These are phyloP conservation scores for Prunella himalayana DNA, from an alignment of 2,113 vertebrate genomes.

Conservation along the genomic window DNA sequence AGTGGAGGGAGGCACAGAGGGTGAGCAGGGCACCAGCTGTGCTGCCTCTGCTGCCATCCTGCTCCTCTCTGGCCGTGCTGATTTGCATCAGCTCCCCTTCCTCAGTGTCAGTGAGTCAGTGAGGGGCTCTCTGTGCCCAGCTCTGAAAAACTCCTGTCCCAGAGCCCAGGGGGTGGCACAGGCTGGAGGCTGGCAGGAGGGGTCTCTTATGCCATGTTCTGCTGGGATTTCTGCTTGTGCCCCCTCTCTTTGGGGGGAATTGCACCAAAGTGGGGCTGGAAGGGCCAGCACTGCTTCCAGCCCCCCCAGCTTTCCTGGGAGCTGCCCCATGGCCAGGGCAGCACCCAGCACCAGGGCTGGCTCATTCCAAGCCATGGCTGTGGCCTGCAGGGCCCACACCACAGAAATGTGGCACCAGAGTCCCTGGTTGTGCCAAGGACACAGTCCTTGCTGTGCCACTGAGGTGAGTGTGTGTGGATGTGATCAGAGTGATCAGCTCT, in stretches of 20 bases:
- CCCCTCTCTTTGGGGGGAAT: not conserved
- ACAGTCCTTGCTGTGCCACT: not conserved
- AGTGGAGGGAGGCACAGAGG: not conserved
- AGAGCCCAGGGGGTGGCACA: not conserved
- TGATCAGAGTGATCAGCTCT: not conserved
- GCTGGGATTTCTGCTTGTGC: not conserved
- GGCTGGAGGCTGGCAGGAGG: not conserved
- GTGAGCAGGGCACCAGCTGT: not conserved
- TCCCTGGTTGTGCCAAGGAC: not conserved
- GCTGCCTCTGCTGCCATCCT: not conserved
- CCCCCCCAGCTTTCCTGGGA: not conserved
- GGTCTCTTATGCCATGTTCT: fast-evolving
- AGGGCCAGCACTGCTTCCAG: not conserved
- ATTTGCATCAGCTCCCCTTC: not conserved
- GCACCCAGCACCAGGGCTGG: not conserved
- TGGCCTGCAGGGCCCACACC: not conserved
- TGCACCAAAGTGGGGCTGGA: not conserved
- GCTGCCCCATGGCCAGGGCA: not conserved
- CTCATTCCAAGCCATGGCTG: not conserved
- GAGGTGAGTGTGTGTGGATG: not conserved
- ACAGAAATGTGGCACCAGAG: fast-evolving
- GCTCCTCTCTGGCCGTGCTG: not conserved
- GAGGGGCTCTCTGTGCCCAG: not conserved
- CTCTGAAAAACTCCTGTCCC: not conserved
- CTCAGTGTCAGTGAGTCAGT: not conserved